Conservation (phyloP, 2,888 invertebrate species). For the Pseudococcus viburni region DNA sequence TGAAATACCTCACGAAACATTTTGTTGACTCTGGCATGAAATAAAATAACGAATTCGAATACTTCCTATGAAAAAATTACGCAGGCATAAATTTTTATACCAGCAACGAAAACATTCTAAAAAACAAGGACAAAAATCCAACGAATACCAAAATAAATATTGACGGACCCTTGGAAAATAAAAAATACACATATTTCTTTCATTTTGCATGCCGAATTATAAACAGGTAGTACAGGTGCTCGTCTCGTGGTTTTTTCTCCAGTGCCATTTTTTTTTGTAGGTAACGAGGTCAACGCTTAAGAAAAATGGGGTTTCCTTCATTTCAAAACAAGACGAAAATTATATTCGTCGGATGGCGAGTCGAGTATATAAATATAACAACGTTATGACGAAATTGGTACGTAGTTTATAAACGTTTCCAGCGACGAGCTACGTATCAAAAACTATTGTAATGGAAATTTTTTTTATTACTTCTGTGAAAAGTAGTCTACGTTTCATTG, state of each 20-base stretch:
- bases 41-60: too few species aligned
- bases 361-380: neutral
- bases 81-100: too few species aligned
- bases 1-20: neutral
- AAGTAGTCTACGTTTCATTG: neutral
- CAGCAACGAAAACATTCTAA: too few species aligned
- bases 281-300: neutral
- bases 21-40: too few species aligned
- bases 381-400: neutral
- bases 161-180: too few species aligned
- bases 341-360: neutral
- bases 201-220: too few species aligned
- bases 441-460: conserved; percentile 36
- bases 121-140: too few species aligned
- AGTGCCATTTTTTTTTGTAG: neutral
- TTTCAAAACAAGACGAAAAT: conserved; percentile 8
- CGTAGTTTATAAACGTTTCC: neutral
- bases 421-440: neutral
- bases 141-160: too few species aligned
- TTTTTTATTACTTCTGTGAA: conserved; percentile 13
- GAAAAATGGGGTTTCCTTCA: neutral
- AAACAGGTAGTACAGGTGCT: too few species aligned
- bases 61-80: too few species aligned
- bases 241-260: neutral
- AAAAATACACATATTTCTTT: too few species aligned